Evolutionary conservation across 2,797 vertebrate genomes (phyloP), one percentile per base, ranked within the genome.

Genomic region (Oreortyx pictus): DNA sequence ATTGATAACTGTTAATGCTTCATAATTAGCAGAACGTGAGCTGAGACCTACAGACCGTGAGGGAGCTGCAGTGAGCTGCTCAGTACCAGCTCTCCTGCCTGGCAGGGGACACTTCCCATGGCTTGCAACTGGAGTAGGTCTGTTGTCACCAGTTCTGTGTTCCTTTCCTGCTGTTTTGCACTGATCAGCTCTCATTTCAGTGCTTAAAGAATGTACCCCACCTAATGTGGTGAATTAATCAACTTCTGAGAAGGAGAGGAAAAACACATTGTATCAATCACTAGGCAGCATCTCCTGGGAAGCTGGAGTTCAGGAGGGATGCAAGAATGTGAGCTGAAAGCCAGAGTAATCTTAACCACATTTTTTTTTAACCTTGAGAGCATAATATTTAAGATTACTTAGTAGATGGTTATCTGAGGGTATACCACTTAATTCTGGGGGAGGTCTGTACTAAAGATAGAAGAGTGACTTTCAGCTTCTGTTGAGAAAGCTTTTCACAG

Each of bases 261-360:
- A 89, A 94, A 95, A 76, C 93, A 93, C 73, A 68, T 86, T 83
- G 75, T 47, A 86, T 92, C 64, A 47, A 94, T 95, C 70, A 90
- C 41, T 0, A 0, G 35, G 31, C 73, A 86, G 64, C 46, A 39
- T 93, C 91, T 74, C 88, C 82, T 72, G 94, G 82, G 94, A 94
- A 85, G 75, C 18, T 2, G 1, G 24, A 93, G 84, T 71, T 90
- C 72, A 84, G 75, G 43, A 79, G 82, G 78, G 68, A 76, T 86
- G 75, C 74, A 88, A 82, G 78, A 88, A 94, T 70, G 83, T 52
- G 88, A 92, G 52, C 56, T 84, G 88, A 88, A 92, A 88, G 93
- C 77, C 75, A 80, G 57, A 86, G 24, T 31, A 91, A 76, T 86
- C 61, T 66, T 47, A 84, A 93, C 76, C 37, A 76, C 60, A 31